Percentiles rank a stretch among this genome's conserved stretches.
phyloP scores from a whole-genome alignment of 2,113 vertebrate genomes.

The Myrmecobius fasciatus region DNA sequence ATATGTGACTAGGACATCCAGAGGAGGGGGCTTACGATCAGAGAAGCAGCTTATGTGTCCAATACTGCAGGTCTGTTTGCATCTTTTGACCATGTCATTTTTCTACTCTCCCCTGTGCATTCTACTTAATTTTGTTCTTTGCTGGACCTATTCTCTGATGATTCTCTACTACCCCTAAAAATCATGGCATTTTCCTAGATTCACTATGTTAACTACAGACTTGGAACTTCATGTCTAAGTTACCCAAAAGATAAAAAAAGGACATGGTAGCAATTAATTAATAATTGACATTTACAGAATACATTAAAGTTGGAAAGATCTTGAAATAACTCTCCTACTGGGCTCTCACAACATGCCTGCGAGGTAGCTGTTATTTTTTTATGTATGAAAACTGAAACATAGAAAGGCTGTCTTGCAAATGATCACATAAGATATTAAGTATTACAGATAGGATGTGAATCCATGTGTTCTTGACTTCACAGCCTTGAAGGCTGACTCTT shows the following conservation, averaged over 20 bases:
- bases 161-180: not conserved
- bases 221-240: not conserved
- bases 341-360: not conserved
- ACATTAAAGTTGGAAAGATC: not conserved
- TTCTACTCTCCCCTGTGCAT: no score
- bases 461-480: not conserved
- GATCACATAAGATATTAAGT: not conserved
- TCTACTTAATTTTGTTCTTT: no score
- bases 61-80: no score
- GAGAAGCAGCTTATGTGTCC: no score
- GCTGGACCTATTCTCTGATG: no score
- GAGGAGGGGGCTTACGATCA: no score
- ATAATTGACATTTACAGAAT: not conserved
- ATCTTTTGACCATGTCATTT: no score
- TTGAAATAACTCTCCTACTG: not conserved
- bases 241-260: not conserved
- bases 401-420: not conserved
- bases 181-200: not conserved
- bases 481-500: not conserved
- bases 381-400: not conserved
- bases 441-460: not conserved
- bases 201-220: not conserved
- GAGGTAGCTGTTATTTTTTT: not conserved
- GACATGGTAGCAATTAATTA: not conserved
- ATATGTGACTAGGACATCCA: no score